A percentile compares a stretch with the other conserved stretches of the same genome.
Evolutionary conservation across 2,113 vertebrate species (phyloP).

Genomic region (Cervus canadensis): DNA sequence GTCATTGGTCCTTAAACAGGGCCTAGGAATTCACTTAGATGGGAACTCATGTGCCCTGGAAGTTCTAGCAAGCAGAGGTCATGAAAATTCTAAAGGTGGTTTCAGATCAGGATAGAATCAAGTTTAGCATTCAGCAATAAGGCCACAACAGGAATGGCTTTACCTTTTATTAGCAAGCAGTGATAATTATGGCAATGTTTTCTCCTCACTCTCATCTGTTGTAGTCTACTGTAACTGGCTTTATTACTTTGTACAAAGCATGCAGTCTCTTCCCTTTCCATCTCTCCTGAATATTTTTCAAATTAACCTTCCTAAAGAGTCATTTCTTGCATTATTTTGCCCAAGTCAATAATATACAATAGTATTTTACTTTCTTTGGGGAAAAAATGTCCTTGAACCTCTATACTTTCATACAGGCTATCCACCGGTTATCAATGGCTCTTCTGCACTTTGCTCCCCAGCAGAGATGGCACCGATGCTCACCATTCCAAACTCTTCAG

Average conservation of each 20-base stretch:
- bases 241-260: neutral
- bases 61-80: neutral
- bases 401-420: neutral
- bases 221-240: neutral
- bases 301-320: neutral
- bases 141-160: neutral
- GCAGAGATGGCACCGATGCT: fast-evolving
- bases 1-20: neutral
- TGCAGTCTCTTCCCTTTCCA: neutral
- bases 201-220: neutral
- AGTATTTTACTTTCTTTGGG: neutral
- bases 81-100: neutral
- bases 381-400: neutral
- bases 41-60: neutral
- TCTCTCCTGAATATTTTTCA: neutral
- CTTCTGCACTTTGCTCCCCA: neutral
- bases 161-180: neutral
- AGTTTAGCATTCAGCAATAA: neutral
- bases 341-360: neutral
- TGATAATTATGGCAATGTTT: neutral
- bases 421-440: neutral
- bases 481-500: neutral
- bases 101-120: neutral
- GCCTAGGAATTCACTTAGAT: neutral
- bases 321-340: neutral